Evolutionary conservation across 2,113 vertebrate genomes (phyloP).

Genomic region (Onychostoma macrolepis): DNA sequence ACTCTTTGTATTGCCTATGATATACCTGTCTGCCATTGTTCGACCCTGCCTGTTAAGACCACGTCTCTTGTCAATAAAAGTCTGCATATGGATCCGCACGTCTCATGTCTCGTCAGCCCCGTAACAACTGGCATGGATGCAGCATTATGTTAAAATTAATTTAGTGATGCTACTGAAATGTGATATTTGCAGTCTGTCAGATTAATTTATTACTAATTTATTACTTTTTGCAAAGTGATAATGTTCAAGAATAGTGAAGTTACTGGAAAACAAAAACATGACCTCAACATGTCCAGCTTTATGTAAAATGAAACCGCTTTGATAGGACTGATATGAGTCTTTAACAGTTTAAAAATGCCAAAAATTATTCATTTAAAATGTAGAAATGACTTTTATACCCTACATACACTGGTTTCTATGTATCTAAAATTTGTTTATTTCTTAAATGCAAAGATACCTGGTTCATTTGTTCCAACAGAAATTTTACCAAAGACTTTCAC

Average conservation of each 20-base stretch:
- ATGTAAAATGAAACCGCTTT: not conserved
- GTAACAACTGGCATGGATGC: not conserved
- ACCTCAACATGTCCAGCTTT: not conserved
- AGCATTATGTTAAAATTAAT: not conserved
- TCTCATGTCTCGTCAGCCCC: no score
- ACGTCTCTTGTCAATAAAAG: no score
- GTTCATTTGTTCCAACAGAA: not conserved
- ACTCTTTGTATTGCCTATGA: no score
- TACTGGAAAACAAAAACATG: not conserved
- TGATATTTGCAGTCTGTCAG: not conserved
- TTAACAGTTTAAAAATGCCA: not conserved
- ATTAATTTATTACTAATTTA: not conserved
- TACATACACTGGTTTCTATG: no score
- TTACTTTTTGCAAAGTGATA: not conserved
- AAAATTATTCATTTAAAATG: not conserved
- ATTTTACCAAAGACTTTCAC: not conserved
- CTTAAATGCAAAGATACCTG: not conserved
- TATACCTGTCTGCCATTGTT: no score
- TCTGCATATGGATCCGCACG: no score
- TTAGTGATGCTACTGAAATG: not conserved
- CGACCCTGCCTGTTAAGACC: no score
- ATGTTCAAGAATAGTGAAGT: not conserved
- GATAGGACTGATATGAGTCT: not conserved
- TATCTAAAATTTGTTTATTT: not conserved
- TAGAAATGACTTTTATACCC: not conserved